Conservation (phyloP, 2,888 invertebrate genomes). For the Drosophila greeni region DNA sequence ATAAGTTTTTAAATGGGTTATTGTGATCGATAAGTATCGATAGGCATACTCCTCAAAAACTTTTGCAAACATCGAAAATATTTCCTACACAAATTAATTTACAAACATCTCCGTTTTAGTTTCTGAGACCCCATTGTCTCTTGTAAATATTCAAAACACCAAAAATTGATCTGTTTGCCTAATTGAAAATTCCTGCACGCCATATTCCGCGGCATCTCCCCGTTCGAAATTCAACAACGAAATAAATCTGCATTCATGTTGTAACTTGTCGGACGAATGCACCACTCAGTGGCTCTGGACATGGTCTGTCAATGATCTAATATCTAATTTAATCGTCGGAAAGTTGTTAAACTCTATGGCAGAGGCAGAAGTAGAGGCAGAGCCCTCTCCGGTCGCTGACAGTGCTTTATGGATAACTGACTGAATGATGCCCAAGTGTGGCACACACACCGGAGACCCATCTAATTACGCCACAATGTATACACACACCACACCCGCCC, state of each 20-base stretch:
- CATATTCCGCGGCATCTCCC: neutral
- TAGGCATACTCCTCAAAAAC: neutral
- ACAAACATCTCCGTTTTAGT: neutral
- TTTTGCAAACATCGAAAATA: neutral
- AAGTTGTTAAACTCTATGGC: constrained; percentile 5
- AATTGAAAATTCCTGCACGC: constrained; percentile 7
- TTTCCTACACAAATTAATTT: neutral
- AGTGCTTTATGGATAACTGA: constrained; percentile 20
- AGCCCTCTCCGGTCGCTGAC: constrained; percentile 11
- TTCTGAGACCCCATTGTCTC: neutral
- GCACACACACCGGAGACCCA: constrained; percentile 13
- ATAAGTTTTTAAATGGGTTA: too few species aligned
- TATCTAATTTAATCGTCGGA: constrained; percentile 19
- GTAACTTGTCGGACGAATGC: constrained; percentile 7
- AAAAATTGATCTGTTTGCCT: neutral
- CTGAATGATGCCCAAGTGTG: constrained; percentile 26
- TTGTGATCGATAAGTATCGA: neutral
- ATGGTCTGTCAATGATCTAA: constrained; percentile 19
- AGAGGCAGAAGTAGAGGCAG: neutral
- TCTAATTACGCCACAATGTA: constrained; percentile 32
- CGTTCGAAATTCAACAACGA: neutral
- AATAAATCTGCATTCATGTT: constrained; percentile 10
- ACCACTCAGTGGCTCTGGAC: constrained; percentile 10
- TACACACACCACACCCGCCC: neutral
- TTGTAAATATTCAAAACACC: neutral